phyloP scores from a whole-genome alignment of 2,888 invertebrate genomes.

The Agrochola litura region DNA sequence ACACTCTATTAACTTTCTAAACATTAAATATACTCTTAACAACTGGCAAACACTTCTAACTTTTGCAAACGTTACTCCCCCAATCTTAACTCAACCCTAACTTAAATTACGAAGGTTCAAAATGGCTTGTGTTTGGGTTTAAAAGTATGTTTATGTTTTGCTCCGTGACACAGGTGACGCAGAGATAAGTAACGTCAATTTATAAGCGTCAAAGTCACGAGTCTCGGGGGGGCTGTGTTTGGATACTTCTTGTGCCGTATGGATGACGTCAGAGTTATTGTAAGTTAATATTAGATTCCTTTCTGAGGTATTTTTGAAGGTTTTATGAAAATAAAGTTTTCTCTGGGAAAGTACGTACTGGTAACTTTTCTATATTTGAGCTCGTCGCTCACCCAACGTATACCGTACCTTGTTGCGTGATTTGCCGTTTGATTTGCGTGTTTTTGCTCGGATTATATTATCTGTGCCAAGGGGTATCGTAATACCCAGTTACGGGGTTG shows the following conservation, averaged over 20 bases:
- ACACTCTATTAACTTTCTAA: constrained; percentile 49
- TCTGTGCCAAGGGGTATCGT: too few species aligned
- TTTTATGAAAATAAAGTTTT: too few species aligned
- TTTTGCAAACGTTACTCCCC: constrained; percentile 12
- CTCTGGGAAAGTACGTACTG: too few species aligned
- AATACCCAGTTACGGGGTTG: too few species aligned
- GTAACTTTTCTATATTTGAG: too few species aligned
- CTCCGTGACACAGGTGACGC: constrained; percentile 74
- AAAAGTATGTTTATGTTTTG: constrained; percentile 57
- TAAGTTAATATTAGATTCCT: constrained; percentile 48
- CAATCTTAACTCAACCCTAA: constrained; percentile 14
- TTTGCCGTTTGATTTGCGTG: too few species aligned
- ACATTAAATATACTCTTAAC: constrained; percentile 49
- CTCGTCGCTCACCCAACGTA: too few species aligned
- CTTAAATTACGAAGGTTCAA: background rate
- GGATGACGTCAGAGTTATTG: constrained; percentile 53
- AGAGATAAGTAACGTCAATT: constrained; percentile 79
- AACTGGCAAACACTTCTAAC: constrained; percentile 47
- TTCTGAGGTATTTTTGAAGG: background rate
- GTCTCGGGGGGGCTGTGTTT: constrained; percentile 60
- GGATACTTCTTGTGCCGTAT: constrained; percentile 50
- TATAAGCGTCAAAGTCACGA: constrained; percentile 79
- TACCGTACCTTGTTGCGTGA: too few species aligned
- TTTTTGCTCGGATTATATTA: too few species aligned
- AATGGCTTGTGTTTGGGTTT: constrained; percentile 32